Percentiles rank a stretch among this genome's conserved stretches.
Conservation (phyloP, 2,797 vertebrate species). For the Somateria mollissima region DNA sequence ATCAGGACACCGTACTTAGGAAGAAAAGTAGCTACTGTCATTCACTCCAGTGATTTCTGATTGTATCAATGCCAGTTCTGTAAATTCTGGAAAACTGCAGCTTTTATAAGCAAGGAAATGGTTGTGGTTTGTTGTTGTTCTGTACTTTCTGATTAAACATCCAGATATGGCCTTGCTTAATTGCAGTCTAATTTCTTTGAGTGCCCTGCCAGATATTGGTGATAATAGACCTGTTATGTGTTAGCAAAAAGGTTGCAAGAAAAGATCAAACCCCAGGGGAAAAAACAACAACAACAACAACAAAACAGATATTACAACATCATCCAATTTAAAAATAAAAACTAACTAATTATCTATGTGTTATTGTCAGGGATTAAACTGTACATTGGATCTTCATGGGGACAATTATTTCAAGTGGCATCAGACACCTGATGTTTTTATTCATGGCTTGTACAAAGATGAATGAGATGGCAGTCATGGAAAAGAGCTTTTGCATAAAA, state of each 20-base stretch:
- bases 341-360: background rate
- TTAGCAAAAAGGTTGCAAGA: background rate
- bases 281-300: background rate
- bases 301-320: background rate
- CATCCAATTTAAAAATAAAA: background rate
- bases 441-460: background rate
- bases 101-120: slow-evolving; percentile 19
- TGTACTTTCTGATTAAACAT: background rate
- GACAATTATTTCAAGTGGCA: background rate
- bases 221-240: background rate
- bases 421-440: background rate
- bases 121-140: background rate
- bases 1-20: background rate
- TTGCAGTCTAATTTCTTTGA: background rate
- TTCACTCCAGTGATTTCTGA: background rate
- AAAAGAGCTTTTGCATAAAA: background rate
- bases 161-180: background rate
- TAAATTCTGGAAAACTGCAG: background rate
- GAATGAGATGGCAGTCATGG: background rate
- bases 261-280: background rate
- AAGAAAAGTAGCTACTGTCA: background rate
- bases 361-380: background rate
- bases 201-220: background rate
- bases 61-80: background rate
- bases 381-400: background rate